Evolutionary conservation across 2,113 vertebrate genomes (phyloP).

Genomic region (Brachypteracias leptosomus): DNA sequence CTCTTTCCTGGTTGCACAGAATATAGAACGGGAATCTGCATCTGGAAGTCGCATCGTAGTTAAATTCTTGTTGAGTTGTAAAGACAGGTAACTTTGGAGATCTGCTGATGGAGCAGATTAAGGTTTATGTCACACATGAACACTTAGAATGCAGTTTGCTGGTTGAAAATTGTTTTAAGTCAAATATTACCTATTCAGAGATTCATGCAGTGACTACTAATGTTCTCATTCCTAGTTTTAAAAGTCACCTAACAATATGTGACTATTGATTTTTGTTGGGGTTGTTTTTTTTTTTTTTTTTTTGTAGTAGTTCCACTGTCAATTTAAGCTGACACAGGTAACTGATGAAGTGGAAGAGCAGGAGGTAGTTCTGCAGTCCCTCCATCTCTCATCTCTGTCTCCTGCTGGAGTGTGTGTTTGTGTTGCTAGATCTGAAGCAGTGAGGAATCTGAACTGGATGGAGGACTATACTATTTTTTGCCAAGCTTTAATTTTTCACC

Average conservation of each 20-base stretch:
- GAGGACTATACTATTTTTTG: not conserved
- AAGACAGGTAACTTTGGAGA: not conserved
- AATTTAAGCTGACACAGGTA: not conserved
- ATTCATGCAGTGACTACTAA: not conserved
- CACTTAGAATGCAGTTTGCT: not conserved
- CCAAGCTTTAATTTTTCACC: not conserved
- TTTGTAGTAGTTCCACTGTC: not conserved
- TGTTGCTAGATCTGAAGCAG: not conserved
- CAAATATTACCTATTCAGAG: not conserved
- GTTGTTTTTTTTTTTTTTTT: too few species aligned
- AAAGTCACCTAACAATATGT: not conserved
- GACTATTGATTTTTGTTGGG: not conserved
- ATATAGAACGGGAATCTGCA: not conserved
- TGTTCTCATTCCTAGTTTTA: not conserved
- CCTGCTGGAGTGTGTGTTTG: not conserved
- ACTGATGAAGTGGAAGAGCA: not conserved
- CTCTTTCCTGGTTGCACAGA: not conserved
- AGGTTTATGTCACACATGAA: not conserved
- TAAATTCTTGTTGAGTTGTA: not conserved
- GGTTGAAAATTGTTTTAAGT: not conserved
- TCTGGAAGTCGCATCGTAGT: not conserved
- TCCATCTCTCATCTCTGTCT: not conserved
- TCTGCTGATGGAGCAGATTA: not conserved
- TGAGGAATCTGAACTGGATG: not conserved
- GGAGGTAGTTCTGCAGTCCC: not conserved